Evolutionary conservation across 2,113 vertebrate genomes (phyloP).

Genomic region (Alexandromys fortis): DNA sequence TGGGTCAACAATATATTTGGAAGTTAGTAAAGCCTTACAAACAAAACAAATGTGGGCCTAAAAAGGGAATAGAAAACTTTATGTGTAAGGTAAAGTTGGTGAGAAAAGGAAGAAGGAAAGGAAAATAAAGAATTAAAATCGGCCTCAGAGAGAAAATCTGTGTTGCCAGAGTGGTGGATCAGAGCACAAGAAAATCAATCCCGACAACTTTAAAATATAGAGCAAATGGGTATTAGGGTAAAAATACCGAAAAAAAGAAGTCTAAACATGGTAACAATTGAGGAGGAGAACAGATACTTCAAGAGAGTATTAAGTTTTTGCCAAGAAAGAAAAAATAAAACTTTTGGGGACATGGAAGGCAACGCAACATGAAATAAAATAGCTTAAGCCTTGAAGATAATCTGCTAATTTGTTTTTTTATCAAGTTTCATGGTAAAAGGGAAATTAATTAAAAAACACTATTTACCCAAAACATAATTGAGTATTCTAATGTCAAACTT

Average conservation of each 20-base stretch:
- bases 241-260: background rate
- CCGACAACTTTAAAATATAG: background rate
- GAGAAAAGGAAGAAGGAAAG: background rate
- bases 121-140: background rate
- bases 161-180: background rate
- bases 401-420: background rate
- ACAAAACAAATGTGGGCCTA: background rate
- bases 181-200: background rate
- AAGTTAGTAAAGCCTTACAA: background rate
- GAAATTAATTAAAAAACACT: background rate
- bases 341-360: background rate
- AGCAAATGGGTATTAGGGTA: background rate
- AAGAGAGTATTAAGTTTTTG: background rate
- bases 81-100: background rate
- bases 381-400: background rate
- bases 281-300: background rate
- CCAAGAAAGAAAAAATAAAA: slow-evolving; percentile 1
- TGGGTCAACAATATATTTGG: background rate
- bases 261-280: background rate
- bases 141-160: background rate
- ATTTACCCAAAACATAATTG: background rate
- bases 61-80: background rate
- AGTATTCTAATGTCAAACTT: background rate
- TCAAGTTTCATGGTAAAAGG: background rate
- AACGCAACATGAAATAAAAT: background rate